Conservation (phyloP, 1,140 invertebrate genomes). For the Drosophila arawakana region DNA sequence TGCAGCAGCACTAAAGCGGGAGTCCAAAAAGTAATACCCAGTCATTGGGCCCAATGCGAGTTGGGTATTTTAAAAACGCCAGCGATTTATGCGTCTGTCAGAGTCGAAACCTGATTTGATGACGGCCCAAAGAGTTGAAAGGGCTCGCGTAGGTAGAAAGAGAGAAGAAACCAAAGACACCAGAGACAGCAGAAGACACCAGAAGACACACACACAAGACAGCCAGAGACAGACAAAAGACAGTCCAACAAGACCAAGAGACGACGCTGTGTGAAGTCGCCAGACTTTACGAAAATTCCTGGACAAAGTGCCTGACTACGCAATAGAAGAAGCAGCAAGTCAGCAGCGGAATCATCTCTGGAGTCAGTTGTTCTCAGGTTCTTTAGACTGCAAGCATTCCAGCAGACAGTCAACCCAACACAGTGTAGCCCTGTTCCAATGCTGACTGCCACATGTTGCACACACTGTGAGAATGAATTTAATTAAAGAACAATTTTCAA, state of each 20-base stretch:
- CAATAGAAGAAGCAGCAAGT: constrained; percentile 52
- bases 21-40: constrained; percentile 18
- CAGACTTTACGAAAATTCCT: constrained; percentile 46
- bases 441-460: constrained; percentile 74
- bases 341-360: background rate
- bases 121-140: constrained; percentile 72
- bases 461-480: constrained; percentile 82
- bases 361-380: constrained; percentile 19
- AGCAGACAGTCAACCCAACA: constrained; percentile 16
- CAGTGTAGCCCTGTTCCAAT: constrained; percentile 20
- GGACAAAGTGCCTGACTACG: constrained; percentile 55
- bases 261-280: constrained; percentile 51
- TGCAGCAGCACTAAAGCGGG: background rate
- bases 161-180: background rate
- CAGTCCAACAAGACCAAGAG: constrained; percentile 23
- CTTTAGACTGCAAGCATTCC: constrained; percentile 57
- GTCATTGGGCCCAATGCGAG: constrained; percentile 5
- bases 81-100: constrained; percentile 76
- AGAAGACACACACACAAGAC: background rate
- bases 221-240: background rate
- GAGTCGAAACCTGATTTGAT: constrained; percentile 71
- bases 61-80: constrained; percentile 71
- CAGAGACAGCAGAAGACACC: too few species aligned
- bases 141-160: constrained; percentile 64
- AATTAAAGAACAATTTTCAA: constrained; percentile 71